Base-by-base conservation (phyloP, 2,888 invertebrate species). In the Dicyrtoma fusca region DNA sequence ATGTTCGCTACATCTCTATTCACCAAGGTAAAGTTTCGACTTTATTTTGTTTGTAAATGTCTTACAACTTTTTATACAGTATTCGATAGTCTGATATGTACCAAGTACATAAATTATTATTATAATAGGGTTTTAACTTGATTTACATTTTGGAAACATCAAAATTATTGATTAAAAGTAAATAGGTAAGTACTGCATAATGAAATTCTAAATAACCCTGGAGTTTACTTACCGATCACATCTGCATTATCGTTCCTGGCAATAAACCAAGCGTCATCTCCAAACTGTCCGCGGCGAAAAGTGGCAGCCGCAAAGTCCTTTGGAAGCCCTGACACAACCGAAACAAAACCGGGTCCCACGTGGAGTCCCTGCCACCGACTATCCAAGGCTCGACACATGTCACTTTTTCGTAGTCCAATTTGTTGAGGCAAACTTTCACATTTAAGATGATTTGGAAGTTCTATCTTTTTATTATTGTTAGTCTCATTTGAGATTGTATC, bases 211-310 rank as follows among this genome's bases (percentile, higher is more conserved):
- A n/a, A n/a, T n/a, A n/a, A n/a, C n/a, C n/a, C n/a, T n/a, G n/a
- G 25, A 45, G 19, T 53, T 59, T 14, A 23, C 87, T 86, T 85
- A 96, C 97, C 97, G 86, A 98, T 89, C 81, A 97, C 97, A 87
- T 97, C 96, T 75, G 93, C 92, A 73, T 89, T 87, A 83, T 88
- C 89, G 83, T 89, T 88, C 82, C 87, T 88, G 5, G 90, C 88
- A 76, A 88, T 87, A 85, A 98, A 97, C 92, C 95, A 98, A 73
- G 97, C 96, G 86, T 98, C 97, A 85, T 98, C 98, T 76, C 98
- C 97, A 85, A 94, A 97, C 83, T 95, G 94, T 84, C 96, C 95
- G 83, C 90, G 90, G 82, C 89, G 88, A 81, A 91, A 88, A 85
- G 90, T 89, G 82, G 90, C 89, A 82, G 90, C 88, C 79, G 89